Percentiles rank a stretch among this genome's conserved stretches.
phyloP scores from a whole-genome alignment of 2,888 invertebrate genomes.

The Drosophila atripex region DNA sequence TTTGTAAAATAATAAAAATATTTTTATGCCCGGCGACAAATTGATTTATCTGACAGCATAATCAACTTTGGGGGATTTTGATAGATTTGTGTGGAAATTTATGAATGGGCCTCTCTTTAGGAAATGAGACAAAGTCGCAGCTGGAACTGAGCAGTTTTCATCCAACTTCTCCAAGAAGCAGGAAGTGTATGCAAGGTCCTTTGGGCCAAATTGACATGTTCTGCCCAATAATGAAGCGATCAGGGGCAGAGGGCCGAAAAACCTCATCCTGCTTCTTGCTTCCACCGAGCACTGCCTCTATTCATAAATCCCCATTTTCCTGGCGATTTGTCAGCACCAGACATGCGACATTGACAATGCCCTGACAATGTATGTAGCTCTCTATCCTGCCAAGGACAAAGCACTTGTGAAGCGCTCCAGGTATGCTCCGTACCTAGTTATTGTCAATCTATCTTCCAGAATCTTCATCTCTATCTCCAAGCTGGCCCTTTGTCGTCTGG shows the following conservation, averaged over 20 bases:
- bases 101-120: constrained; percentile 39
- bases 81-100: constrained; percentile 48
- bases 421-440: constrained; percentile 47
- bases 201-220: constrained; percentile 69
- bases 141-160: constrained; percentile 61
- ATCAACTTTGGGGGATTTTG: constrained; percentile 40
- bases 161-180: not conserved
- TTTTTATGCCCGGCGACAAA: constrained; percentile 62
- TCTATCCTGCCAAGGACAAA: constrained; percentile 25
- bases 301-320: constrained; percentile 40
- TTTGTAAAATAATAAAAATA: constrained; percentile 56
- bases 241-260: constrained; percentile 52
- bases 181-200: constrained; percentile 15
- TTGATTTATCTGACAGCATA: constrained; percentile 65
- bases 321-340: constrained; percentile 68
- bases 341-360: constrained; percentile 48
- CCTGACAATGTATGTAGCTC: not conserved
- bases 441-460: constrained; percentile 41
- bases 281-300: constrained; percentile 32
- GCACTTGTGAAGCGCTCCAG: constrained; percentile 41
- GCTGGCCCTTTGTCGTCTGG: constrained; percentile 42
- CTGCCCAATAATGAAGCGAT: constrained; percentile 75
- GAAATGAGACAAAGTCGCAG: constrained; percentile 37
- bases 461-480: constrained; percentile 22
- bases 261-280: constrained; percentile 48